phyloP scores from a whole-genome alignment of 2,113 vertebrate genomes.

The Hippocampus mohnikei region DNA sequence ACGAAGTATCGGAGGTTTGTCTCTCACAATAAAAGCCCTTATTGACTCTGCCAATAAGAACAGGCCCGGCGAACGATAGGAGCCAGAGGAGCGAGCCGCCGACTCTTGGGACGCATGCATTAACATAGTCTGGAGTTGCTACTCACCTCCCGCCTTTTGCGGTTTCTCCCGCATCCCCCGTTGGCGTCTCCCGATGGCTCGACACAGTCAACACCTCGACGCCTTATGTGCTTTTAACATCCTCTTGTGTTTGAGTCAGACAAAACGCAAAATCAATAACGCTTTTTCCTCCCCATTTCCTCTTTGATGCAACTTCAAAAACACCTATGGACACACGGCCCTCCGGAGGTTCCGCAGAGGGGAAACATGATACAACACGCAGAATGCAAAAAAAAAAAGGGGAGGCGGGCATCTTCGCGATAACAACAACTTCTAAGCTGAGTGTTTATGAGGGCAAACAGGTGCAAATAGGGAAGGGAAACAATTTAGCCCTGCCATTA shows the following conservation, averaged over 20 bases:
- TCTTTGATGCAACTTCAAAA: constrained; percentile 81
- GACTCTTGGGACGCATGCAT: constrained; percentile 43
- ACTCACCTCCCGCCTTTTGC: constrained; percentile 42
- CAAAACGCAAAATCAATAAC: constrained; percentile 83
- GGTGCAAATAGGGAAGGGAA: constrained; percentile 52
- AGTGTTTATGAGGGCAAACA: constrained; percentile 43
- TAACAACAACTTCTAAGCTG: constrained; percentile 28
- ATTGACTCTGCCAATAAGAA: constrained; percentile 58
- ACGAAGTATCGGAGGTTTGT: constrained; percentile 23
- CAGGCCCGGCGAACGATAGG: constrained; percentile 37
- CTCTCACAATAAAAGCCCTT: constrained; percentile 43
- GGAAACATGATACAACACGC: not conserved
- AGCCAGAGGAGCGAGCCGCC: constrained; percentile 27
- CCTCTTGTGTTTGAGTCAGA: constrained; percentile 75
- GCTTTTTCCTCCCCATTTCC: constrained; percentile 73
- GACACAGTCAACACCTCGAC: constrained; percentile 54
- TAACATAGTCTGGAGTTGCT: constrained; percentile 47
- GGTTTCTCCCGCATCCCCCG: constrained; percentile 6
- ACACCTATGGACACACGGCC: constrained; percentile 71
- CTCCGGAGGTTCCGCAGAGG: constrained; percentile 66
- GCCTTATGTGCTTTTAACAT: constrained; percentile 69
- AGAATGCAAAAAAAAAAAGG: not conserved
- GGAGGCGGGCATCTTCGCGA: not conserved
- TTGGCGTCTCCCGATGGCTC: constrained; percentile 33
- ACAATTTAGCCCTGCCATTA: constrained; percentile 38